These are phyloP conservation scores for Cataglyphis rosenhaueri DNA, from an alignment of 2,888 invertebrate genomes.

Conservation along the genomic window DNA sequence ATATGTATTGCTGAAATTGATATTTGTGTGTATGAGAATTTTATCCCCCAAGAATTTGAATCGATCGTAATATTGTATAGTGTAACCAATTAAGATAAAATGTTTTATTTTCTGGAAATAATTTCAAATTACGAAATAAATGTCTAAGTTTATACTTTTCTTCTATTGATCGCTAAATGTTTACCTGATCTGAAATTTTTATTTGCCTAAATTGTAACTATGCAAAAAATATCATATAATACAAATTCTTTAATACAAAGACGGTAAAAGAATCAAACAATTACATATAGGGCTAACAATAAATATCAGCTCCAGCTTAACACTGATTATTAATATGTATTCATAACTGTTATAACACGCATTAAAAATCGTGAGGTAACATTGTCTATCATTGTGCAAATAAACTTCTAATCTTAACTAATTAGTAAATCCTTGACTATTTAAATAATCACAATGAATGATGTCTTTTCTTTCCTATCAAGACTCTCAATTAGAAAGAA, in stretches of 20 bases:
- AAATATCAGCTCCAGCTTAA: not conserved
- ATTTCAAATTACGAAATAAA: not conserved
- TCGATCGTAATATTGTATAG: not conserved
- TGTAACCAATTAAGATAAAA: not conserved
- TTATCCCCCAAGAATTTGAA: not conserved
- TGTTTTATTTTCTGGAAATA: not conserved
- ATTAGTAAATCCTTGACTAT: not conserved
- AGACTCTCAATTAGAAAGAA: constrained; percentile 22
- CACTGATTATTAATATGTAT: not conserved
- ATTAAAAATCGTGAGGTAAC: not conserved
- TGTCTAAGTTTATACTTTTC: not conserved
- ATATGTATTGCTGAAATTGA: constrained; percentile 2
- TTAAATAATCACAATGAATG: not conserved
- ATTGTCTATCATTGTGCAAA: not conserved
- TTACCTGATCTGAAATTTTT: not conserved
- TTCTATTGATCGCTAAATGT: not conserved
- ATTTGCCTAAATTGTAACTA: not conserved
- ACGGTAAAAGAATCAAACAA: constrained; percentile 9
- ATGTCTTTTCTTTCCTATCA: not conserved
- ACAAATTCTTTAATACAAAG: not conserved
- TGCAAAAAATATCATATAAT: not conserved
- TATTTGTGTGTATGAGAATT: constrained; percentile 2
- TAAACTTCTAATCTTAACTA: not conserved
- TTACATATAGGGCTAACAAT: not conserved
- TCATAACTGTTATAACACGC: not conserved